Evolutionary conservation across 2,113 vertebrate genomes (phyloP).

Genomic region (Eublepharis macularius): DNA sequence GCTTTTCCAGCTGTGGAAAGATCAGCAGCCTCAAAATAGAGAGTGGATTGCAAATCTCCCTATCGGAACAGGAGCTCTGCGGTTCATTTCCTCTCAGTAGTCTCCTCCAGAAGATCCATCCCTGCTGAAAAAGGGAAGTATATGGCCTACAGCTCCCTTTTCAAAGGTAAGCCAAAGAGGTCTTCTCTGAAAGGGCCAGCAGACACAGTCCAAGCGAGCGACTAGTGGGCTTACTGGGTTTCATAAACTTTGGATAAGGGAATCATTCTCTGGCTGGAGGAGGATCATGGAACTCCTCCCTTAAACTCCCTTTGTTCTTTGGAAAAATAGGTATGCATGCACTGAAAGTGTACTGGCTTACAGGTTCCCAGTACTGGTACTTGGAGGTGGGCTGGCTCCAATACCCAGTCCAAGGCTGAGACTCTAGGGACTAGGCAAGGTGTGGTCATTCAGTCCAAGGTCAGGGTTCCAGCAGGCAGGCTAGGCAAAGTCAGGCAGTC

Average conservation of each 20-base stretch:
- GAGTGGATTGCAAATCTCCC: background rate
- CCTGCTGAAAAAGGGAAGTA: background rate
- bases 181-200: background rate
- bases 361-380: no score
- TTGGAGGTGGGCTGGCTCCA: no score
- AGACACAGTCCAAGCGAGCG: background rate
- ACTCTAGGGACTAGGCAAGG: no score
- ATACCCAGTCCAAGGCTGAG: no score
- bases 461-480: no score
- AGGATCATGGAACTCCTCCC: background rate
- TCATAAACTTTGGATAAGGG: background rate
- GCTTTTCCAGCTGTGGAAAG: slow-evolving; percentile 16
- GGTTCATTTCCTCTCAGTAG: background rate
- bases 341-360: no score
- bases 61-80: slow-evolving; percentile 10
- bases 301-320: background rate
- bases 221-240: background rate
- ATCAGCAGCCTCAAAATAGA: slow-evolving; percentile 19
- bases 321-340: background rate
- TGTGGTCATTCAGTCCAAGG: no score
- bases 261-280: background rate
- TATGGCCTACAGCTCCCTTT: background rate
- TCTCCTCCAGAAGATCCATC: background rate
- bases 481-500: no score
- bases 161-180: background rate